Evolutionary conservation across 2,797 vertebrate genomes (phyloP).

Genomic region (Gephyroberyx darwinii): DNA sequence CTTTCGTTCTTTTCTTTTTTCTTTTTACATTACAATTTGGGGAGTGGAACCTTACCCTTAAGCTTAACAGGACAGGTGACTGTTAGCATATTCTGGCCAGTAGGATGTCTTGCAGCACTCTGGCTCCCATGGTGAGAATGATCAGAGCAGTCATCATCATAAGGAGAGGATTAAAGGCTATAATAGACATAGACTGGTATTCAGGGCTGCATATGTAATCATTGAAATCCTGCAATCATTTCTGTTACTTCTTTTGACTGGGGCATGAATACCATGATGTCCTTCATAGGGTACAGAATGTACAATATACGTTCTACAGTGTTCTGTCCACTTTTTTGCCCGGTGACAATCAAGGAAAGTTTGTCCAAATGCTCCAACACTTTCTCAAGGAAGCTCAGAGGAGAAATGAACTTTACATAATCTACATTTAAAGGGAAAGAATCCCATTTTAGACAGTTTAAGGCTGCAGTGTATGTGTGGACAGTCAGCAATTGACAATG

Average conservation of each 20-base stretch:
- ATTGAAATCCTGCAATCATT: slow-evolving; percentile 23
- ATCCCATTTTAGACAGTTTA: slow-evolving; percentile 26
- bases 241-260: neutral
- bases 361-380: slow-evolving; percentile 29
- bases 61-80: slow-evolving; percentile 21
- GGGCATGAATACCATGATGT: slow-evolving; percentile 22
- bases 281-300: neutral
- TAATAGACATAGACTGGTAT: slow-evolving; percentile 13
- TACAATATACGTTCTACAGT: neutral
- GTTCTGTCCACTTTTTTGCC: slow-evolving; percentile 3
- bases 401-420: slow-evolving; percentile 63
- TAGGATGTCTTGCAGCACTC: neutral
- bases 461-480: slow-evolving; percentile 35
- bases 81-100: slow-evolving; percentile 6
- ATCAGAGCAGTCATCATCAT: slow-evolving; percentile 9
- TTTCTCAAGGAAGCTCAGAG: slow-evolving; percentile 29
- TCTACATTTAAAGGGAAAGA: slow-evolving; percentile 60
- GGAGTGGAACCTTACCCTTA: slow-evolving; percentile 29
- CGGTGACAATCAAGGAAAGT: slow-evolving; percentile 21
- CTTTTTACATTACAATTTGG: slow-evolving; percentile 12
- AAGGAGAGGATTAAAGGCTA: neutral
- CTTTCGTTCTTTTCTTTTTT: neutral
- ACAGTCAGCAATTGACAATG: slow-evolving; percentile 42
- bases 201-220: slow-evolving; percentile 10
- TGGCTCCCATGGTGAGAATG: slow-evolving; percentile 1